A percentile compares a stretch with the other conserved stretches of the same genome.
phyloP scores from a whole-genome alignment of 1,140 invertebrate species.

The Diprion similis region DNA sequence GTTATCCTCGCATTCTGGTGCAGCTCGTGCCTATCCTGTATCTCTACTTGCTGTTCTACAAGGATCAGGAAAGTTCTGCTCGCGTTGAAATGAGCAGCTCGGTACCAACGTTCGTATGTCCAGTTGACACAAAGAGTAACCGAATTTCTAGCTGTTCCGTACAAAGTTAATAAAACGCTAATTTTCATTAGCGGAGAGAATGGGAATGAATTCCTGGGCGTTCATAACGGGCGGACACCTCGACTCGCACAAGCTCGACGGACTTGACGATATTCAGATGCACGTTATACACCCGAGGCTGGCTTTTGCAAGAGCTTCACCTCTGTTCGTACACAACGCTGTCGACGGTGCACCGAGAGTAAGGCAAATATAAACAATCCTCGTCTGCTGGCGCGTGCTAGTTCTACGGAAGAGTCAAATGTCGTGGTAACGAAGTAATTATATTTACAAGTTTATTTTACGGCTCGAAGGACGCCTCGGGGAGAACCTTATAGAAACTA shows the following conservation, averaged over 20 bases:
- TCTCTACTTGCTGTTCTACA: no score
- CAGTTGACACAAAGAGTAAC: no score
- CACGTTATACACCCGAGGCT: background rate
- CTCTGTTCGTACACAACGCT: background rate
- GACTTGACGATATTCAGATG: background rate
- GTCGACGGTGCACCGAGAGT: background rate
- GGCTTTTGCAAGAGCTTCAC: conserved; percentile 2
- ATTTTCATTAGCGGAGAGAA: background rate
- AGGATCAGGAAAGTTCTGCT: no score
- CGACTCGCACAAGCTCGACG: background rate
- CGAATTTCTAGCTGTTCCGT: background rate
- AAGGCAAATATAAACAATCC: background rate
- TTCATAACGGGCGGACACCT: conserved; percentile 1
- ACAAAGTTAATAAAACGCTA: background rate
- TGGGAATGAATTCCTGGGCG: background rate
- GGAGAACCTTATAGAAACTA: no score
- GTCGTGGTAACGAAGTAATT: background rate
- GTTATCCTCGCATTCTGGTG: background rate
- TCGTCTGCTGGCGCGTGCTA: background rate
- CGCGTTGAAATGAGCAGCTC: no score
- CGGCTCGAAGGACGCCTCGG: background rate
- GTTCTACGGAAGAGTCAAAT: background rate
- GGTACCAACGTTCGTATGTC: no score
- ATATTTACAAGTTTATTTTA: conserved; percentile 2
- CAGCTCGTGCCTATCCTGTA: background rate